Evolutionary conservation across 2,113 vertebrate genomes (phyloP), one percentile per base, ranked within the genome.

Genomic region (Alectura lathami): DNA sequence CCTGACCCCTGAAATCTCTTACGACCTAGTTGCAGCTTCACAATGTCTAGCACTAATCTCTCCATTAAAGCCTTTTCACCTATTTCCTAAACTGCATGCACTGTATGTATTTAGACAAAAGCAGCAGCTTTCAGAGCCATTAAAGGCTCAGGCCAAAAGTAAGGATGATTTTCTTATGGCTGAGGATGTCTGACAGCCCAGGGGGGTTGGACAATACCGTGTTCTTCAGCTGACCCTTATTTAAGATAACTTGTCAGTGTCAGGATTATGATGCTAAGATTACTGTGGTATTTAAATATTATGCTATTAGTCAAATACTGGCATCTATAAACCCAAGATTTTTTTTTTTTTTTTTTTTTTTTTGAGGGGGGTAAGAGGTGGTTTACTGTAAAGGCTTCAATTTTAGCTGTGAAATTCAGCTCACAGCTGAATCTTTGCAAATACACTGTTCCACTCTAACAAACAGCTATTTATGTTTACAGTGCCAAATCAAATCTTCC

Each of bases 21-120:
- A 97, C 73, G 96, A 97, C 97, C 97, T 89, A 51, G 66, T 96
- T 95, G 89, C 66, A 91, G 97, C 88, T 82, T 80, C 87, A 91
- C 89, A 83, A 50, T 29, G 76, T 86, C 91, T 89, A 94, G 96
- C 70, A 5, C 89, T 98, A 98, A 98, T 98, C 98, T 98, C 97
- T 97, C 97, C 98, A 98, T 98, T 98, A 98, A 98, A 97, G 97
- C 96, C 96, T 97, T 91, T 97, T 91, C 94, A 97, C 97, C 98
- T 96, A 93, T 93, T 97, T 96, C 94, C 93, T 78, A 91, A 96
- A 91, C 34, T 36, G 93, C 94, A 79, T 63, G 88, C 72, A 36
- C 94, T 93, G 91, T 97, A 79, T 95, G 96, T 96, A 96, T 98
- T 98, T 97, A 97, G 97, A 96, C 93, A 96, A 94, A 97, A 97